These are phyloP conservation scores for Echinops telfairi DNA, from an alignment of 2,113 vertebrate species.

Conservation along the genomic window DNA sequence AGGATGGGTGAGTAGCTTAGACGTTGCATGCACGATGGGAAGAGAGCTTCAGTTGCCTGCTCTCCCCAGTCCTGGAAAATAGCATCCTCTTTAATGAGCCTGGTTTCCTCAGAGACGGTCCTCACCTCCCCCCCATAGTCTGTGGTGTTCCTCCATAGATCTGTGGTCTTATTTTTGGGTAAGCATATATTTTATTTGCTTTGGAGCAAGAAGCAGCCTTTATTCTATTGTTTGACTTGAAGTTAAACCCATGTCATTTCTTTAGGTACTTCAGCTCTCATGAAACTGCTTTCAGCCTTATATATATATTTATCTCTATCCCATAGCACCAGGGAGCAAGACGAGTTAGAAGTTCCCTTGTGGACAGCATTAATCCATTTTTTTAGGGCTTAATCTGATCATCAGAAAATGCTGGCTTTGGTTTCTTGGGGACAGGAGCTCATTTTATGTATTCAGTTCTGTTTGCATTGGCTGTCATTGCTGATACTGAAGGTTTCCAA, in stretches of 20 bases:
- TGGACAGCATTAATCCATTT: slow-evolving; percentile 53
- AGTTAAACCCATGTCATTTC: slow-evolving; percentile 42
- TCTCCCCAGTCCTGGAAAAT: background rate
- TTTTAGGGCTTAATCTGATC: slow-evolving; percentile 55
- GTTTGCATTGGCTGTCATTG: slow-evolving; percentile 24
- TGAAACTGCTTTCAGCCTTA: background rate
- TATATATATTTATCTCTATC: too few relatives aligned
- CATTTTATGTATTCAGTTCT: slow-evolving; percentile 43
- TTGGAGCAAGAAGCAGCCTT: background rate
- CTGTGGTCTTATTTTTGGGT: background rate
- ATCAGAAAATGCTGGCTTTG: slow-evolving; percentile 54
- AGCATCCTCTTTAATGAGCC: background rate
- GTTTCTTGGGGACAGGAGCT: slow-evolving; percentile 44
- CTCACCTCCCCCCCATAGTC: background rate
- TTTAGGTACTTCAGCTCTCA: background rate
- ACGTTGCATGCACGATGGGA: background rate
- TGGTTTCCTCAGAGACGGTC: background rate
- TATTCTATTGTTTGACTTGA: slow-evolving; percentile 23
- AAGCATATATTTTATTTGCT: background rate
- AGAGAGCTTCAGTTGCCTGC: background rate
- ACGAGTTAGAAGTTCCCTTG: slow-evolving; percentile 11
- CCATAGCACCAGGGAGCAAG: background rate
- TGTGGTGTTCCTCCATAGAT: background rate
- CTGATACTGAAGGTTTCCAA: background rate
- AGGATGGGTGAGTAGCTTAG: background rate